These are phyloP conservation scores for Drosophila formosana DNA, from an alignment of 2,888 invertebrate species.

Conservation along the genomic window DNA sequence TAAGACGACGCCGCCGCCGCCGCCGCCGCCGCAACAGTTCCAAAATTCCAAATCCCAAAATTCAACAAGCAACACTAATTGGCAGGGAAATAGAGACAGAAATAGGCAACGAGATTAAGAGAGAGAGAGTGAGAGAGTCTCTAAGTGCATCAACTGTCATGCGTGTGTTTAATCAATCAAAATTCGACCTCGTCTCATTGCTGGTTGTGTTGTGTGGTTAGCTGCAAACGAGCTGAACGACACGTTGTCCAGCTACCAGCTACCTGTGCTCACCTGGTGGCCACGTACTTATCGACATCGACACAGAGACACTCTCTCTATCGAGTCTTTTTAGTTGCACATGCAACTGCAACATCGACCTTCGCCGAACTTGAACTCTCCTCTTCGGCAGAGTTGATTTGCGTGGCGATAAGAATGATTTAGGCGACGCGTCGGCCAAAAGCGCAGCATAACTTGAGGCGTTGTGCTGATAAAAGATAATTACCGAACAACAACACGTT, in stretches of 20 bases:
- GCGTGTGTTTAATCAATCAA: slow-evolving; percentile 71
- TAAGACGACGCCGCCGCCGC: slow-evolving; percentile 3
- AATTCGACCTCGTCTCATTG: slow-evolving; percentile 42
- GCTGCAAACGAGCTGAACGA: slow-evolving; percentile 48
- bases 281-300: slow-evolving; percentile 60
- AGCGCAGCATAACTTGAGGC: slow-evolving; percentile 70
- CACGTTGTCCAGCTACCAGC: slow-evolving; percentile 49
- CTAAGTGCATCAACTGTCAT: slow-evolving; percentile 53
- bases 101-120: not conserved
- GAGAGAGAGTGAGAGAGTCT: not conserved
- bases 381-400: not conserved
- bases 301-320: slow-evolving; percentile 13
- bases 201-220: slow-evolving; percentile 24
- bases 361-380: slow-evolving; percentile 67
- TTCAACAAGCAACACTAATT: slow-evolving; percentile 61
- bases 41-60: slow-evolving; percentile 20
- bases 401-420: slow-evolving; percentile 23
- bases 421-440: slow-evolving; percentile 28
- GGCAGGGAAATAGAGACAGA: slow-evolving; percentile 2
- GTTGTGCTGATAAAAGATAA: slow-evolving; percentile 47
- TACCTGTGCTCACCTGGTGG: slow-evolving; percentile 34
- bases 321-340: slow-evolving; percentile 27
- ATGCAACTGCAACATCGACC: slow-evolving; percentile 7
- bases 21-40: too few relatives aligned
- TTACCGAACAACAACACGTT: slow-evolving; percentile 38